Evolutionary conservation across 1,140 invertebrate species (phyloP), one percentile per base, ranked within the genome.

Genomic region (Lordiphosa mommai): DNA sequence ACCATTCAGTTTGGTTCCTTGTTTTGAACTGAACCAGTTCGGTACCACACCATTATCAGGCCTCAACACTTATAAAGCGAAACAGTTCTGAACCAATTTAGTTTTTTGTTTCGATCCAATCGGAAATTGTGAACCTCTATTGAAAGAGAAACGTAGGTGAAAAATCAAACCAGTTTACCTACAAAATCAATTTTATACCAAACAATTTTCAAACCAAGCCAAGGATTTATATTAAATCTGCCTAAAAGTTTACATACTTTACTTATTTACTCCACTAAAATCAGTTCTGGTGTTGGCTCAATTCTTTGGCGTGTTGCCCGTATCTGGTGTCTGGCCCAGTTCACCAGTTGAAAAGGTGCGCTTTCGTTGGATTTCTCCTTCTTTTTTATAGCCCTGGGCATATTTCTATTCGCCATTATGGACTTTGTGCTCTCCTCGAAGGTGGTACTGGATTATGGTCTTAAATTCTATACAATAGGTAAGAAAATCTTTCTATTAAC

Each of bases 381-480:
- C 64, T 13, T 84, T 2, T 9, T 84, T 2, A 46, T 73, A 1
- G 58, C 80, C 17, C 4, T 74, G 3, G 38, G 57, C 2, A 36
- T 87, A 5, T 49, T 86, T 4, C n/a, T 6, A 1, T 88, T 87
- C 32, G 43, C 72, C 4, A 52, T 74, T 29, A 12, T 84, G 55
- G 80, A 88, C 30, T 70, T 61, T 20, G 61, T 40, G 0, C 49
- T 88, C 1, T 69, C 86, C 5, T 69, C 61, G 3, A 72, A 76
- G 9, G 61, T 76, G 10, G 61, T 88, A 4, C 13, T 79, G 0
- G 67, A 84, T 14, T 14, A 66, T 30, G 86, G 86, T 0, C 40
- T 88, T 0, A 88, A 84, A 32, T 59, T 88, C 7, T 76, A 86
- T 16, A 88, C 86, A 10, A 87, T 87, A 52, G 74, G 85, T 74